Evolutionary conservation across 1,140 invertebrate species (phyloP).

Genomic region (Dolichoris vasculosae): DNA sequence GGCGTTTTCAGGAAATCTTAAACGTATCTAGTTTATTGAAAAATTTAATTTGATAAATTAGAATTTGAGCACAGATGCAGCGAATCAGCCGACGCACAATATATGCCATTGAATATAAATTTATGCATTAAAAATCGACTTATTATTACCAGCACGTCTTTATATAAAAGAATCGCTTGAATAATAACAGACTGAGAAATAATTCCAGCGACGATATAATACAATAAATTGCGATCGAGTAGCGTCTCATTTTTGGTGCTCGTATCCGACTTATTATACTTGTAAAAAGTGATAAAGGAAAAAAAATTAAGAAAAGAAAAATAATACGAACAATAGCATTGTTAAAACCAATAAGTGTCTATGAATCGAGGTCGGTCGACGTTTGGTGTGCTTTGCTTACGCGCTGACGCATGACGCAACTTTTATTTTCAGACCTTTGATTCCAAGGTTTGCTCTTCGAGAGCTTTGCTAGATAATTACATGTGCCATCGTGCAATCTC

Average conservation of each 20-base stretch:
- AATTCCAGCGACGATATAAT: neutral
- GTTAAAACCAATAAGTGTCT: slow-evolving; percentile 41
- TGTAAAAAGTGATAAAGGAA: neutral
- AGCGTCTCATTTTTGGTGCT: slow-evolving; percentile 6
- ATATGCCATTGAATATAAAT: neutral
- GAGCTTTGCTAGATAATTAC: slow-evolving; percentile 13
- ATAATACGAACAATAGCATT: slow-evolving; percentile 32
- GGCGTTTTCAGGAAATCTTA: too few relatives aligned
- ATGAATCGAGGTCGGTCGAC: slow-evolving; percentile 37
- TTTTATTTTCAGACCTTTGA: slow-evolving; percentile 49
- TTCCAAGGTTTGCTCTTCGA: slow-evolving; percentile 44
- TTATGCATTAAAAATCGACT: slow-evolving; percentile 25
- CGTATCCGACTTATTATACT: neutral
- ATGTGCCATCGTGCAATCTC: neutral
- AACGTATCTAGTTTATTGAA: neutral
- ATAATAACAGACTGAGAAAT: neutral
- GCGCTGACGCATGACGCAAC: slow-evolving; percentile 37
- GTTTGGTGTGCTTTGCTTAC: neutral
- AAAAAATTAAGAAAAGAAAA: slow-evolving; percentile 10
- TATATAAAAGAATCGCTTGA: neutral
- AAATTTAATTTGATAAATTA: neutral
- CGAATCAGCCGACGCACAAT: neutral
- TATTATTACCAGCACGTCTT: neutral
- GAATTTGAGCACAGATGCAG: neutral
- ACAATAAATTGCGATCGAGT: neutral